Conservation (phyloP, 2,797 vertebrate species). For the Molossus alvarezi region DNA sequence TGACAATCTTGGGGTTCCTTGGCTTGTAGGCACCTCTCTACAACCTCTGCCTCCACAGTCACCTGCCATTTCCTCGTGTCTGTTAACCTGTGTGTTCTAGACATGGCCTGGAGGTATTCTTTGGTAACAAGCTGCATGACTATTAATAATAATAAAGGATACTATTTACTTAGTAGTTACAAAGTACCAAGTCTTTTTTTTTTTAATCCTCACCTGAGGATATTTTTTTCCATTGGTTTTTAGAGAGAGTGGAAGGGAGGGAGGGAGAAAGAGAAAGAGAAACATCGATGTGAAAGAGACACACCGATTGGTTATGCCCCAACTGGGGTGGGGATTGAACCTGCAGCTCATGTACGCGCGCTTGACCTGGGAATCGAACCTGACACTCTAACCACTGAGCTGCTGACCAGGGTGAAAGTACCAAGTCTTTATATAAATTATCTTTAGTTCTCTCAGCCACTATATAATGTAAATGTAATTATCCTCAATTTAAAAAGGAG, state of each 20-base stretch:
- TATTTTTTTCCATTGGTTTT: no score
- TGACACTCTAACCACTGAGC: no score
- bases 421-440: neutral
- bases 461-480: neutral
- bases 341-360: no score
- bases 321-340: no score
- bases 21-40: neutral
- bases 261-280: no score
- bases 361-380: no score
- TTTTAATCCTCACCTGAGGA: no score
- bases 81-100: neutral
- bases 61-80: neutral
- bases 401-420: no score
- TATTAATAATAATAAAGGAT: slow-evolving; percentile 8
- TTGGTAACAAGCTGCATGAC: slow-evolving; percentile 6
- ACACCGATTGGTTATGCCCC: no score
- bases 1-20: neutral
- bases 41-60: neutral
- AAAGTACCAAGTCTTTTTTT: neutral
- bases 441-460: slow-evolving; percentile 1
- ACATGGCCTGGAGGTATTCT: neutral
- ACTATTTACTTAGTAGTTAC: slow-evolving; percentile 26
- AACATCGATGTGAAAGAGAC: no score
- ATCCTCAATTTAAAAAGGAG: slow-evolving; percentile 31
- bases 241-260: no score